Conservation (phyloP, 2,888 invertebrate genomes). For the Tricholauxania praeusta region DNA sequence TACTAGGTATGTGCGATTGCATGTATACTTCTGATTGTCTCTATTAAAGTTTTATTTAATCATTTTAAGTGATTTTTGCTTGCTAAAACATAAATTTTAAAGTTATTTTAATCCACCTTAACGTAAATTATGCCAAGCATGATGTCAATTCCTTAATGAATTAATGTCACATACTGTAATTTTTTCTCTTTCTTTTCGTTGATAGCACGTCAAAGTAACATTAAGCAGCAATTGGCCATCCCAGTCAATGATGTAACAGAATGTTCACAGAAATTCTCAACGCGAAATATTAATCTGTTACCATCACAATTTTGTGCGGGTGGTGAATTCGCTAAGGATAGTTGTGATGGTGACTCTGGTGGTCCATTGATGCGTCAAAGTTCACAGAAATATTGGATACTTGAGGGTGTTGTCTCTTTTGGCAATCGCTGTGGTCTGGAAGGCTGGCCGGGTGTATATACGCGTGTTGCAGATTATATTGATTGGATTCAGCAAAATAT, state of each 20-base stretch:
- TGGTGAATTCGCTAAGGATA: constrained; percentile 70
- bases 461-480: constrained; percentile 73
- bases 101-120: no score
- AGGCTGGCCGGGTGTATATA: constrained; percentile 80
- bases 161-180: neutral
- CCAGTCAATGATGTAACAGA: constrained; percentile 67
- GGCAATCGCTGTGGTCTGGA: constrained; percentile 69
- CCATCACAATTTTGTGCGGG: constrained; percentile 62
- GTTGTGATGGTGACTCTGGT: constrained; percentile 76
- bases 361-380: constrained; percentile 71
- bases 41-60: no score
- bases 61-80: no score
- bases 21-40: neutral
- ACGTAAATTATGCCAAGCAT: no score
- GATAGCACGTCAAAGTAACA: constrained; percentile 58
- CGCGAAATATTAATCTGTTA: constrained; percentile 52
- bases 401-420: constrained; percentile 70
- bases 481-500: constrained; percentile 75
- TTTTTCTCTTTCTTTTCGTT: neutral
- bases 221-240: constrained; percentile 68
- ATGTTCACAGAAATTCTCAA: constrained; percentile 67
- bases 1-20: constrained; percentile 54
- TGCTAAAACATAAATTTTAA: no score
- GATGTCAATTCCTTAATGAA: neutral
- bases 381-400: constrained; percentile 59